Percentiles rank a stretch among this genome's conserved stretches.
phyloP scores from a whole-genome alignment of 2,888 invertebrate genomes.

The Drosophila barbarae region DNA sequence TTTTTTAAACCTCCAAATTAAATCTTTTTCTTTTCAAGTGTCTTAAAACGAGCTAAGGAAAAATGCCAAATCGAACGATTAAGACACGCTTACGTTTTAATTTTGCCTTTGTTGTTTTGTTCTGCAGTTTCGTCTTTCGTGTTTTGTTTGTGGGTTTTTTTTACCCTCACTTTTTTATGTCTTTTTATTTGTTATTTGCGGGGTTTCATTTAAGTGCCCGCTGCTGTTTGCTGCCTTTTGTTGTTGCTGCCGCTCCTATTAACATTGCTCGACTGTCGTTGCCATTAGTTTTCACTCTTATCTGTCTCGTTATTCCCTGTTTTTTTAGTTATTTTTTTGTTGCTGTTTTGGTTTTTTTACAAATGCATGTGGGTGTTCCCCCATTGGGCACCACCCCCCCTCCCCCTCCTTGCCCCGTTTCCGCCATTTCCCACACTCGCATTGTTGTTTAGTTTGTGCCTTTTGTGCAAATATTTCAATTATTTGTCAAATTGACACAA shows the following conservation, averaged over 20 bases:
- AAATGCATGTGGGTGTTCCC: conserved; percentile 37
- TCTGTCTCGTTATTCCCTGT: conserved; percentile 23
- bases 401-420: background rate
- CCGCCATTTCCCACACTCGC: conserved; percentile 16
- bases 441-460: conserved; percentile 31
- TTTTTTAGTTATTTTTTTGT: conserved; percentile 15
- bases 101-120: conserved; percentile 43
- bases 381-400: background rate
- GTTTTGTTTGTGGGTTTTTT: background rate
- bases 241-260: conserved; percentile 36
- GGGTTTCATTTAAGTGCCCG: conserved; percentile 58
- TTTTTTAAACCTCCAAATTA: background rate
- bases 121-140: conserved; percentile 25
- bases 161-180: conserved; percentile 24
- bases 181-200: conserved; percentile 52
- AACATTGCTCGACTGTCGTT: conserved; percentile 28
- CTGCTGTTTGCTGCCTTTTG: conserved; percentile 24
- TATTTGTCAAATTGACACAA: conserved; percentile 57
- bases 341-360: conserved; percentile 18
- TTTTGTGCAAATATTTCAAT: conserved; percentile 53
- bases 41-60: conserved; percentile 14
- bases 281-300: conserved; percentile 41
- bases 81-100: conserved; percentile 55
- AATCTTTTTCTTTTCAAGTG: conserved; percentile 1
- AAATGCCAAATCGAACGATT: conserved; percentile 57